phyloP scores from a whole-genome alignment of 2,113 vertebrate species.

The Myrmecobius fasciatus region DNA sequence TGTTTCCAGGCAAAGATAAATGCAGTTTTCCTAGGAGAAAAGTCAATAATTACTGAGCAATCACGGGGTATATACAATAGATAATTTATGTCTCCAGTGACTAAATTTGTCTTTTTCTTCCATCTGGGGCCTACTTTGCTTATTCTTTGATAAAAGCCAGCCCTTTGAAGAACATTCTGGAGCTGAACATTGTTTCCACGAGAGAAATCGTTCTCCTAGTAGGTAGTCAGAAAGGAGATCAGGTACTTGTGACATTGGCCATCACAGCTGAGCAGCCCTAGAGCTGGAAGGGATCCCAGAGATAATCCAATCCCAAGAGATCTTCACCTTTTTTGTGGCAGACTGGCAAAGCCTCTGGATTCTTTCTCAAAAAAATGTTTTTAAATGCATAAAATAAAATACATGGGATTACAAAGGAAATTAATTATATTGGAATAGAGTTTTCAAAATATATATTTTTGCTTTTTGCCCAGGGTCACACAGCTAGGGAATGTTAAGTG shows the following conservation, averaged over 20 bases:
- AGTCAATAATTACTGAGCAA: background rate
- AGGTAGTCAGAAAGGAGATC: background rate
- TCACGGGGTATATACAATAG: background rate
- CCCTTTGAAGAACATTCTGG: background rate
- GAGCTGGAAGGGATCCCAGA: background rate
- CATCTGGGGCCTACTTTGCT: background rate
- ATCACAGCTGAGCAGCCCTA: accelerated
- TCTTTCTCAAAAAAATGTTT: background rate
- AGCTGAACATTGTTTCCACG: background rate
- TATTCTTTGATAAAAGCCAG: background rate
- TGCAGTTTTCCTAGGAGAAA: background rate
- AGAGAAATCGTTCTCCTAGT: background rate
- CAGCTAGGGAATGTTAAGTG: too few relatives aligned
- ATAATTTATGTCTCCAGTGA: background rate
- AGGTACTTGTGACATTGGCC: background rate
- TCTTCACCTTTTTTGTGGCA: background rate
- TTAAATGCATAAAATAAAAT: background rate
- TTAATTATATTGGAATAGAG: background rate
- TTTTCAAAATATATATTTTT: background rate
- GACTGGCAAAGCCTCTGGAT: background rate
- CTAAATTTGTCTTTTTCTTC: slow-evolving; percentile 14
- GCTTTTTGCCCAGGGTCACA: too few relatives aligned
- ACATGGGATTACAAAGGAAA: background rate
- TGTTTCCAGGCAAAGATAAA: background rate
- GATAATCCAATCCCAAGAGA: background rate